Base-by-base conservation (phyloP, 2,113 vertebrate genomes). In the Cettia cetti region DNA sequence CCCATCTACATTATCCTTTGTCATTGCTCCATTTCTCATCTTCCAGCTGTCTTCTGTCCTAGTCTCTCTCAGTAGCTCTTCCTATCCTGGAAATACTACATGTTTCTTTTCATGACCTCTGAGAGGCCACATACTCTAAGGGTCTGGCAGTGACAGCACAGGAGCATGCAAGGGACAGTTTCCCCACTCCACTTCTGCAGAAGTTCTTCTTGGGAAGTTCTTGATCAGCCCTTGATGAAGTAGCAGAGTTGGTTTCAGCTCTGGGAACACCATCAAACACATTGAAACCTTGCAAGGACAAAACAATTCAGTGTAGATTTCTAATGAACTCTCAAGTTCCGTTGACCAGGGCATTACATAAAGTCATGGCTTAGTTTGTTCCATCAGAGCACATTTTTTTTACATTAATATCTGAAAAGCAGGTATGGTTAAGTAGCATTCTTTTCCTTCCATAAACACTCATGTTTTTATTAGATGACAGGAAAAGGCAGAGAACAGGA, bases 101-200 rank as follows among this genome's bases (percentile, higher is more conserved):
- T 66, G 70, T 83, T 84, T 75, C 9, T 94, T 81, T 75, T 65
- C 7, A 6, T 52, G 31, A 75, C 33, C 30, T 71, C 45, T 50
- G 54, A 42, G 64, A 54, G 33, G 30, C 33, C 0, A 0, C 53
- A 39, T 4, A 2, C 3, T 28, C 11, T 31, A n/a, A 0, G 1
- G 17, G 9, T 71, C 72, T 78, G 77, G 27, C 28, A 56, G 57
- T 18, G 40, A 56, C 40, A 77, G 56, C 45, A 12, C 45, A 54
- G 18, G 15, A 92, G 17, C 20, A 3, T 19, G 16, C 28, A 68
- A 53, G 15, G 31, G 26, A 33, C 31, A 50, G 23, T 31, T 30
- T 89, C 26, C 65, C 20, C 23, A 10, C 22, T 57, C 37, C 0
- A 0, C 0, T 0, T 68, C 53, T 71, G 23, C 40, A 65, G 47